phyloP scores from a whole-genome alignment of 2,797 vertebrate genomes.

The Gallinago stenura region DNA sequence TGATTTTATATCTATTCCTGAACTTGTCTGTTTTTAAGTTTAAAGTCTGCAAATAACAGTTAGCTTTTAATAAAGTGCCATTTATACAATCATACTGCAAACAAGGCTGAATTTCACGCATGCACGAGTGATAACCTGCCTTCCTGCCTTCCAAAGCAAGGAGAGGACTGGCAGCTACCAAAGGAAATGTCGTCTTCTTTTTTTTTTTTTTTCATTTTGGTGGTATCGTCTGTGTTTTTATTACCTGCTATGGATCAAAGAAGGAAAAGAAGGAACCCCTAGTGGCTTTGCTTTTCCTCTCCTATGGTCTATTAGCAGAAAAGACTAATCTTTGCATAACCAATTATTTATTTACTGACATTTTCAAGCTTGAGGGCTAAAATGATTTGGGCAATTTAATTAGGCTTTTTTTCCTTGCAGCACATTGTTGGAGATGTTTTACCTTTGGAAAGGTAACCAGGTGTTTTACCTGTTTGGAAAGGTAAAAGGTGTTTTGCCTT shows the following conservation, averaged over 20 bases:
- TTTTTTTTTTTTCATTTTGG: neutral
- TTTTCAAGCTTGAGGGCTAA: conserved; percentile 6
- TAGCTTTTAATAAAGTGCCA: conserved; percentile 57
- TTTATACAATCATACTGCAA: conserved; percentile 55
- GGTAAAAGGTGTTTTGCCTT: no score
- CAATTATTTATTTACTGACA: conserved; percentile 48
- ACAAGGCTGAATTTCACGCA: conserved; percentile 34
- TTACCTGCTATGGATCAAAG: conserved; percentile 16
- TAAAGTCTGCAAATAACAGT: conserved; percentile 24
- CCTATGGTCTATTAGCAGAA: neutral
- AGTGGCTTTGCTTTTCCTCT: neutral
- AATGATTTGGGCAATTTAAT: conserved; percentile 3
- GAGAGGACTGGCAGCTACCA: neutral
- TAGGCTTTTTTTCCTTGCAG: neutral
- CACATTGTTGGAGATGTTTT: neutral
- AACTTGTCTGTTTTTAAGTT: conserved; percentile 33
- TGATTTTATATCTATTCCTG: conserved; percentile 47
- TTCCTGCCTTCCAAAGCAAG: neutral
- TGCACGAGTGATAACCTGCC: neutral
- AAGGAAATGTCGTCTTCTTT: neutral
- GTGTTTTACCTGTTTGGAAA: no score
- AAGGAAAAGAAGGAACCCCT: conserved; percentile 23
- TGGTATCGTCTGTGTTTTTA: conserved; percentile 7
- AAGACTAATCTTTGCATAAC: conserved; percentile 28
- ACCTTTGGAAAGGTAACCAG: neutral